Base-by-base conservation (phyloP, 2,797 vertebrate species). In the Xenops minutus region DNA sequence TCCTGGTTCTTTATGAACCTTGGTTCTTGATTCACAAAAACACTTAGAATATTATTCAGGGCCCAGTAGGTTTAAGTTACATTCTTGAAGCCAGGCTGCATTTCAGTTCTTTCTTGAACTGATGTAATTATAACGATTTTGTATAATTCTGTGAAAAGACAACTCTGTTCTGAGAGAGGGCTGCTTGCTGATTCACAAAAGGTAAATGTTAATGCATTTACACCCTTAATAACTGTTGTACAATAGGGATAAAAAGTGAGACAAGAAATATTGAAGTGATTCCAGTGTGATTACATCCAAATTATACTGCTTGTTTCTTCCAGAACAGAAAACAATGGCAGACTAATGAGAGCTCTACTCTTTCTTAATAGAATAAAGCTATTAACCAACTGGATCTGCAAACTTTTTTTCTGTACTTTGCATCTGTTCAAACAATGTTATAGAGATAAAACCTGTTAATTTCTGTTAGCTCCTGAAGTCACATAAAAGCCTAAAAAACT, bases 231-330 rank as follows among this genome's bases (percentile, higher is more conserved):
- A 59, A 73, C 29, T 92, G 48, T 55, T 78, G 64, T 84, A 93
- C 73, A 91, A 63, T 75, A 41, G 59, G 39, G 54, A 58, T 84
- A 55, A 95, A 94, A 94, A 88, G 74, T 37, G 61, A 77, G 64
- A 89, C 44, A 34, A 91, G 69, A 88, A 90, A 81, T 58, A 54
- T 75, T 93, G 75, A 85, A 93, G 58, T 66, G 56, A 79, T 96
- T 93, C 68, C 58, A 86, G 46, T 72, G 69, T 96, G 93, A 96
- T 89, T 89, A 56, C 19, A 56, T 72, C 76, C 58, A 87, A 93
- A 95, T 92, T 90, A 93, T 71, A 71, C n/a, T 73, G 59, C 68
- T 93, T 1, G 0, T 51, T 77, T 75, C 62, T 95, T 93, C 93
- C 69, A 89, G 73, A 95, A 76, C 37, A 86, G 69, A 81, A 92